Evolutionary conservation across 2,888 invertebrate genomes (phyloP), one percentile per base, ranked within the genome.

Genomic region (Synergus umbraculus): DNA sequence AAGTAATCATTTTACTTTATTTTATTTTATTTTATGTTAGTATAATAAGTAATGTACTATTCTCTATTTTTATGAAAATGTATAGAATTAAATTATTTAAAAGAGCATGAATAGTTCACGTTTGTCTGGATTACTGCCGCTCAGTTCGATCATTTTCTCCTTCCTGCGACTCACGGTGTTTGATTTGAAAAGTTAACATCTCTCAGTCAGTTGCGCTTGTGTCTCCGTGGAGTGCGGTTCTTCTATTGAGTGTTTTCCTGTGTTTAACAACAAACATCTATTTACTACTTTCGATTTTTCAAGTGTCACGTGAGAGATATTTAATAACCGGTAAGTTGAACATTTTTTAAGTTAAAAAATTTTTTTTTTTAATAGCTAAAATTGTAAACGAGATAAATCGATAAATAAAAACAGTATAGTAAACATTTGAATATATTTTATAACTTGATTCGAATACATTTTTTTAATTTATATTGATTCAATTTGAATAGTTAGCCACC

Each of bases 141-240:
- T 15, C 3, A 54, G 37, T 15, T 29, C 29, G 29, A 22, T 44
- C 69, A 29, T 80, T 85, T 81, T 82, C 80, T 81, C 81, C 80
- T 83, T 79, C 81, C 81, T 82, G 77, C 80, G 78, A 79, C 81
- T 80, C 67, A 18, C 43, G 49, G 67, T 66, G 44, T 76, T 67
- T 67, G 79, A 60, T 60, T 60, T 60, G 46, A 78, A 58, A 58
- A 67, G 80, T 76, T 81, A 29, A 79, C 80, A 80, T 77, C 77
- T 79, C 81, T 81, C 79, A 77, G 79, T 85, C 87, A 88, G 88
- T 88, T 78, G 84, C 80, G 83, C 80, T 86, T 85, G 87, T 82
- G 82, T 81, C 83, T 83, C 81, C 79, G 80, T 46, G 65, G 85
- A 82, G 85, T 44, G 82, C 81, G 82, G 85, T 83, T 85, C 79